Conservation (phyloP, 92 coral and sea anemone species). For the Zoanthus sociatus region DNA sequence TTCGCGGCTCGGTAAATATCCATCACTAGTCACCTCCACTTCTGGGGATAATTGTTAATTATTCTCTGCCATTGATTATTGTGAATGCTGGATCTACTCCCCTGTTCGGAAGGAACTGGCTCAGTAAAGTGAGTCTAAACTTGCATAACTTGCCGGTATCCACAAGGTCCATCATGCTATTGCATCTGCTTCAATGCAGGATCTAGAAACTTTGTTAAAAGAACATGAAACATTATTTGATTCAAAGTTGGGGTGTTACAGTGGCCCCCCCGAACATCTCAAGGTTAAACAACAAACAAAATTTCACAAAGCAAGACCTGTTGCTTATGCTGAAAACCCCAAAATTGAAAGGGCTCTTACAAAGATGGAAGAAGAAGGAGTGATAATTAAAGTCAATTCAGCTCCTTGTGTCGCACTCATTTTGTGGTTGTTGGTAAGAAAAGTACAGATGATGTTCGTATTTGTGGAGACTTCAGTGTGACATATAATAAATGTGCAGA, state of each 20-base stretch:
- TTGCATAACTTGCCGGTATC: constrained; percentile 49
- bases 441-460: constrained; percentile 41
- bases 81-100: constrained; percentile 53
- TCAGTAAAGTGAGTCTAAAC: constrained; percentile 38
- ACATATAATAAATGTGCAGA: constrained; percentile 18
- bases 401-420: constrained; percentile 55
- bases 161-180: constrained; percentile 19
- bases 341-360: constrained; percentile 57
- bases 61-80: constrained; percentile 45
- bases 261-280: constrained; percentile 48
- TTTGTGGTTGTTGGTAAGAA: constrained; percentile 35
- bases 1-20: too few species aligned
- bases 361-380: constrained; percentile 65
- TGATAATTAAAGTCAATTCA: constrained; percentile 43
- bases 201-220: constrained; percentile 11
- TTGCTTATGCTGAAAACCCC: constrained; percentile 51
- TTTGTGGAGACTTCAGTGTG: constrained; percentile 44
- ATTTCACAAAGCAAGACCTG: constrained; percentile 53
- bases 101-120: constrained; percentile 63
- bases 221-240: constrained; percentile 12
- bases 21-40: too few species aligned
- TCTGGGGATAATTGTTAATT: neutral
- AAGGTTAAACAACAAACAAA: constrained; percentile 35
- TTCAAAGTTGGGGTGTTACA: constrained; percentile 53
- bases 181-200: constrained; percentile 3